Base-by-base conservation (phyloP, 1,140 invertebrate genomes). In the Dendrolimus punctatus region DNA sequence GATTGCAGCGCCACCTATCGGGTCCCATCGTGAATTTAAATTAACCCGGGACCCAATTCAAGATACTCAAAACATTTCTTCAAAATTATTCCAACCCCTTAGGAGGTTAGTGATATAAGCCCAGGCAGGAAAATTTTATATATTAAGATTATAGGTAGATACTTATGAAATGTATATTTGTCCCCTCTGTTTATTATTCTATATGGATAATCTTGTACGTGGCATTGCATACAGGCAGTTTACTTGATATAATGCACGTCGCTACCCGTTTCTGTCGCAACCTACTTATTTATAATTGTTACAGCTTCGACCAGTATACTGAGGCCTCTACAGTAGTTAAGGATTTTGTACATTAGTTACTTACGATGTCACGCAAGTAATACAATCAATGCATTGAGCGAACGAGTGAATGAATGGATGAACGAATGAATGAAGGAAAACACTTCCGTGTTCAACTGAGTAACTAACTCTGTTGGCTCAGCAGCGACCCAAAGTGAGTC, bases 251-350 rank as follows among this genome's bases (percentile, higher is more conserved):
- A 85, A 80, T 80, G 79, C 76, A 82, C 74, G 72, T 78, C 81
- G 76, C 68, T 63, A 58, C 55, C 73, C 77, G 80, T 82, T 85
- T 82, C 82, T 77, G 77, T 76, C 74, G 61, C 79, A 85, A 85
- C 81, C 81, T 82, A 85, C 79, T 85, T 85, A 82, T 75, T 85
- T 85, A 85, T 85, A 85, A 85, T 85, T 85, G 81, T 82, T 80
- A 68, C 71, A 69, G 68, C 68, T 71, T 68, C 61, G 63, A 54
- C 78, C 75, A 73, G 46, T 48, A 40, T 50, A 65, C 41, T 40
- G 48, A 61, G 76, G 76, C 55, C 80, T 62, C 46, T 23, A 23
- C 23, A 23, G 23, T 23, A 23, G 23, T 50, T 50, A 50, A 50
- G 40, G 39, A 39, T 10, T 23, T 6, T 40, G 39, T 50, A 50